Conservation (phyloP, 2,888 invertebrate species). For the Folsomia manolachei region DNA sequence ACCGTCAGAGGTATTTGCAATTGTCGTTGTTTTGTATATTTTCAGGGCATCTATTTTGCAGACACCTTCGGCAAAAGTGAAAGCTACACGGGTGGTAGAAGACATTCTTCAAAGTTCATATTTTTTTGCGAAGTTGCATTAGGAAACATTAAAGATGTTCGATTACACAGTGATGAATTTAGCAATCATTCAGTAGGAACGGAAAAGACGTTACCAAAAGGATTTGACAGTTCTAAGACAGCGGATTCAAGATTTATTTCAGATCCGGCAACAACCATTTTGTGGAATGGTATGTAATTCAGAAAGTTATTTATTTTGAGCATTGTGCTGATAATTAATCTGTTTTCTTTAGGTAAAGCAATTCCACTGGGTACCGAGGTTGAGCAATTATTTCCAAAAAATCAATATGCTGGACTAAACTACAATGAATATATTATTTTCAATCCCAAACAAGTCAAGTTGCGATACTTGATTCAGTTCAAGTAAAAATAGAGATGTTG, state of each 20-base stretch:
- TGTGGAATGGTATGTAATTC: constrained; percentile 43
- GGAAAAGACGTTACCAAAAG: constrained; percentile 15
- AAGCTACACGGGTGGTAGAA: constrained; percentile 48
- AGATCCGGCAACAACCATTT: constrained; percentile 36
- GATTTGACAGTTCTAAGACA: constrained; percentile 43
- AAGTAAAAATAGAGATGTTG: constrained; percentile 8
- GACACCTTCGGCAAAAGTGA: constrained; percentile 56
- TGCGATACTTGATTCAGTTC: constrained; percentile 36
- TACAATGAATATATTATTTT: constrained; percentile 49
- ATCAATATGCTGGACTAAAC: constrained; percentile 33
- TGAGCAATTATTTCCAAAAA: constrained; percentile 1
- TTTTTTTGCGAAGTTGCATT: constrained; percentile 57
- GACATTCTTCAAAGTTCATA: constrained; percentile 53
- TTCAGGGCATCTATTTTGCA: constrained; percentile 55
- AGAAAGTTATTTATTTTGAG: background rate
- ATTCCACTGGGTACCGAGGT: constrained; percentile 39
- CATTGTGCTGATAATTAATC: background rate
- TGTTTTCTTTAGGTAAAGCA: constrained; percentile 33
- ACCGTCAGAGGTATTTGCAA: background rate
- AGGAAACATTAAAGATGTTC: constrained; percentile 41
- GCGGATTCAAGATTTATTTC: constrained; percentile 38
- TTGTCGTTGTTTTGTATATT: too few relatives aligned
- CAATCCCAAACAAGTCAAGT: constrained; percentile 40
- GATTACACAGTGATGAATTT: constrained; percentile 14
- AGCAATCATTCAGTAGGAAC: background rate